These are phyloP conservation scores for Etheostoma spectabile DNA, from an alignment of 2,113 vertebrate species.

Conservation along the genomic window DNA sequence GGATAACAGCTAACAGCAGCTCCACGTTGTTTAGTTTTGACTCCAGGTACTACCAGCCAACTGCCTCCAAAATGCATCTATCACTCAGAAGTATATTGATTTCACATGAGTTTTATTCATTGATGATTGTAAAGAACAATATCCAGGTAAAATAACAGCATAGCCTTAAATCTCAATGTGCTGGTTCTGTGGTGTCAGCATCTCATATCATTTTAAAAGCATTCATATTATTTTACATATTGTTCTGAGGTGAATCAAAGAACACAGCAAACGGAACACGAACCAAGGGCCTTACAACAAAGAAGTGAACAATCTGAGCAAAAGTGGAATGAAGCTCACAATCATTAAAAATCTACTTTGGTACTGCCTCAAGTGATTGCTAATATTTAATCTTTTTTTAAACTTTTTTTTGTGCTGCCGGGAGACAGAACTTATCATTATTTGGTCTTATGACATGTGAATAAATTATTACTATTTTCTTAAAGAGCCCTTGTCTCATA, in stretches of 20 bases:
- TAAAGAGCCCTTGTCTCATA: background rate
- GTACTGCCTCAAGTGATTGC: constrained; percentile 10
- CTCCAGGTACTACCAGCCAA: too few species aligned
- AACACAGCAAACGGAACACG: background rate
- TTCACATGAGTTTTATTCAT: too few species aligned
- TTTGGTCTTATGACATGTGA: background rate
- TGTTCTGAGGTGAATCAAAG: background rate
- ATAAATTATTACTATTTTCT: background rate
- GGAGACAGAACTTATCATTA: constrained; percentile 1
- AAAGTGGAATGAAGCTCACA: background rate
- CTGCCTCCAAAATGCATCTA: too few species aligned
- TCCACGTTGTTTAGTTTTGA: too few species aligned
- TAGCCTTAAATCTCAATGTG: too few species aligned
- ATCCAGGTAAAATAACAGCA: too few species aligned
- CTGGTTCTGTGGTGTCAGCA: too few species aligned
- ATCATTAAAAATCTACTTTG: background rate
- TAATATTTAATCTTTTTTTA: background rate
- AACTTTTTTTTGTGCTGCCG: background rate
- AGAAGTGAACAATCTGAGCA: background rate
- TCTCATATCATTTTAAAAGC: too few species aligned
- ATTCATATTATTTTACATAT: too few species aligned
- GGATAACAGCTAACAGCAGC: too few species aligned
- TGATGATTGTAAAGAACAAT: too few species aligned
- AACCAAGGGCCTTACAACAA: background rate
- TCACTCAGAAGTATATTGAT: too few species aligned